A percentile compares a stretch with the other conserved stretches of the same genome.
These are phyloP conservation scores for Andricus grossulariae DNA, from an alignment of 1,140 invertebrate species.

Conservation along the genomic window DNA sequence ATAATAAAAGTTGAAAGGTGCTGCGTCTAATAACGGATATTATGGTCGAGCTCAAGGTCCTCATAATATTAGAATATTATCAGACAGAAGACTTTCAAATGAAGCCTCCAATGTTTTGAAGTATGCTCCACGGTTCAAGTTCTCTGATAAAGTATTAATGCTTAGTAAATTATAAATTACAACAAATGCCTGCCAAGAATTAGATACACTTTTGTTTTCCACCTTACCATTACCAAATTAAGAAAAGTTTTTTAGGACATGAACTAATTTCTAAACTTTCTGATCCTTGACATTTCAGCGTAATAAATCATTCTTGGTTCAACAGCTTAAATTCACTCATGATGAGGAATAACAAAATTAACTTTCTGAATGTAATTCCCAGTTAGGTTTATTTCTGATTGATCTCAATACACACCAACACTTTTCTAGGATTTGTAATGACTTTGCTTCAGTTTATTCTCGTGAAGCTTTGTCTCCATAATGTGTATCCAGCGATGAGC, in stretches of 20 bases:
- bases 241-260: background rate
- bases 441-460: background rate
- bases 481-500: background rate
- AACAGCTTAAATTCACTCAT: background rate
- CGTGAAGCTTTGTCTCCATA: background rate
- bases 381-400: background rate
- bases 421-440: background rate
- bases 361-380: background rate
- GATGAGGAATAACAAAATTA: background rate
- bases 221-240: background rate
- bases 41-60: no score
- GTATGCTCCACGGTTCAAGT: no score
- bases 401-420: background rate
- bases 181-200: background rate
- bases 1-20: no score
- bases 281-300: background rate
- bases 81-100: no score
- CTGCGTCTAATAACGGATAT: no score
- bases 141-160: no score
- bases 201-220: background rate
- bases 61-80: no score
- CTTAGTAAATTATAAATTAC: no score
- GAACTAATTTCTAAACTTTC: background rate
- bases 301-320: background rate
- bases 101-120: no score